Base-by-base conservation (phyloP, 2,888 invertebrate genomes). In the Netelia fuscicornis region DNA sequence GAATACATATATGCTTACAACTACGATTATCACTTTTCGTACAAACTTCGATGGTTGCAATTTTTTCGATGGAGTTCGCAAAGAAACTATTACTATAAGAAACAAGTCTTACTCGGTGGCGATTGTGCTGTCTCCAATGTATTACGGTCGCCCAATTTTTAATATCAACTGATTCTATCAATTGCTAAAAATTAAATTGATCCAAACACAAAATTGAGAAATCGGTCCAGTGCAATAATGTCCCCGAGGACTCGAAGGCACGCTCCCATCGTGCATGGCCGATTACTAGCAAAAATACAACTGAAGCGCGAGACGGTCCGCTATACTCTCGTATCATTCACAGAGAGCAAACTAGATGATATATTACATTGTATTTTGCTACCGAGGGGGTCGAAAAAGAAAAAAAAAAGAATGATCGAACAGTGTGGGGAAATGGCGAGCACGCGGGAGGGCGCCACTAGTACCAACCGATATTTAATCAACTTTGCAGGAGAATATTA, bases 381-480 rank as follows among this genome's bases (percentile, higher is more conserved):
- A 56, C 44, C 17, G 64, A 62, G 77, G 44, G 70, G 71, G 42
- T 65, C 20, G 11, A 52, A 13, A 54, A 23, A 48, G 11, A 20
- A 37, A 23, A 48, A 11, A 37, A 58, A 62, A 20, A 56, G 71
- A 42, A 52, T 11, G 23, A 72, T 30, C 17, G 54, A 68, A 68
- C 42, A 20, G 56, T 20, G 68, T 20, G 20, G 37, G 65, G 80
- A 48, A 64, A 44, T 71, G 65, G 70, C 76, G 79, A 76, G 72
- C 52, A 75, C 20, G 83, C 64, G 86, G 6, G 37, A 84, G 85
- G 68, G 74, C 86, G 77, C 83, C 86, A 87, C 8, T 87, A 89
- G 86, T 88, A 87, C 88, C 89, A 87, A 90, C 91, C 92, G 91
- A 93, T 93, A 92, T 93, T 93, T 93, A 93, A 93, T 93, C 93